Evolutionary conservation across 1,140 invertebrate species (phyloP).

Genomic region (Musca vetustissima): DNA sequence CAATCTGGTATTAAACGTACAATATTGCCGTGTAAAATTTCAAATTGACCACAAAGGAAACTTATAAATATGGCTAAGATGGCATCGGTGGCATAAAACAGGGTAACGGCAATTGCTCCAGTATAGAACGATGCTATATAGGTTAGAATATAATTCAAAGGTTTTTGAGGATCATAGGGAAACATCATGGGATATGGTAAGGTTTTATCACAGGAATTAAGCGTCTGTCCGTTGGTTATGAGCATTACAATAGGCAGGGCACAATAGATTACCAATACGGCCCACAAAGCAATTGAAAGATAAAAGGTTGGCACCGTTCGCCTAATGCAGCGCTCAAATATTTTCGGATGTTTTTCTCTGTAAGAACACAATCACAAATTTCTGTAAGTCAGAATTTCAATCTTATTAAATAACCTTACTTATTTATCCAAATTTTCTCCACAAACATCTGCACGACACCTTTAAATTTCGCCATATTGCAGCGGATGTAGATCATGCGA

Average conservation of each 20-base stretch:
- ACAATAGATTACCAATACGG: constrained; percentile 49
- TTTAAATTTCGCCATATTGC: background rate
- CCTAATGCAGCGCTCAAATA: constrained; percentile 41
- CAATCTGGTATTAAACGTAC: constrained; percentile 30
- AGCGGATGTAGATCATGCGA: background rate
- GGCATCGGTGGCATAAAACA: constrained; percentile 49
- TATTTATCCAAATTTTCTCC: background rate
- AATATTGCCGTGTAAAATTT: constrained; percentile 40
- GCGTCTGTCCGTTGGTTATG: constrained; percentile 13
- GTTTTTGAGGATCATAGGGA: constrained; percentile 40
- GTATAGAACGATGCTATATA: constrained; percentile 48
- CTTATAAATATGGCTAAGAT: constrained; percentile 50
- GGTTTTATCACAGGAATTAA: constrained; percentile 34
- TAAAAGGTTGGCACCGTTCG: constrained; percentile 31
- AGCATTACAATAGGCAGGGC: constrained; percentile 44
- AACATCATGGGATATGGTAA: constrained; percentile 53
- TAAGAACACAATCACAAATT: too few relatives aligned
- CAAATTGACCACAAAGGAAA: constrained; percentile 49
- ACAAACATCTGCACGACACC: background rate
- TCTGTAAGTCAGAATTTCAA: too few relatives aligned
- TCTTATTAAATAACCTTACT: too few relatives aligned
- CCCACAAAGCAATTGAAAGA: constrained; percentile 27
- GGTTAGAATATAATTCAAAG: constrained; percentile 38
- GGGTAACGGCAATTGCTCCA: constrained; percentile 49
- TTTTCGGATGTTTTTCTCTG: constrained; percentile 24